phyloP scores from a whole-genome alignment of 2,113 vertebrate genomes.

The Dermatemys mawii region DNA sequence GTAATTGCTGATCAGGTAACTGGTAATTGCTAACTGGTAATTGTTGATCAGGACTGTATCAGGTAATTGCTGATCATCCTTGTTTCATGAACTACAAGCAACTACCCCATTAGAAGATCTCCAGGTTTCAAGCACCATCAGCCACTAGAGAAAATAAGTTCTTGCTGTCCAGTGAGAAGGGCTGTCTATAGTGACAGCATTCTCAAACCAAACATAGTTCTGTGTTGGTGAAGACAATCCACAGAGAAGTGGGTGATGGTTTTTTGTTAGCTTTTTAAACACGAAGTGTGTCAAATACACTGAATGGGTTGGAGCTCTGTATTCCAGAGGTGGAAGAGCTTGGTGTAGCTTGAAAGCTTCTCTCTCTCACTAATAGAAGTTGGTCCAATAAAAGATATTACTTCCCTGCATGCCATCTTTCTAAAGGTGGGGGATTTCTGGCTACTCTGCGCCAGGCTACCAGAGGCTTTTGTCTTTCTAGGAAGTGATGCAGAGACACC shows the following conservation, averaged over 20 bases:
- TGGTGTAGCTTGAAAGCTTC: neutral
- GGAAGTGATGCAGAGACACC: slow-evolving; percentile 56
- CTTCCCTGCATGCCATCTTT: neutral
- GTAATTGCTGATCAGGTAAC: no score
- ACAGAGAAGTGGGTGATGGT: neutral
- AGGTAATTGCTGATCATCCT: neutral
- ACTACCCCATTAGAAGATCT: neutral
- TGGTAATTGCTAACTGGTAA: no score
- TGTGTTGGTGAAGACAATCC: neutral
- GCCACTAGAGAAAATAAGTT: neutral
- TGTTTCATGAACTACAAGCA: neutral
- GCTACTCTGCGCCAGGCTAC: neutral
- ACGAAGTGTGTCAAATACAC: neutral
- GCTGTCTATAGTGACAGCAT: neutral
- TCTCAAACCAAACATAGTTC: neutral
- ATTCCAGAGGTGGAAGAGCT: neutral
- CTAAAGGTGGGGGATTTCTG: neutral
- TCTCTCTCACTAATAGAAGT: neutral
- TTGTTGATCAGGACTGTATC: no score
- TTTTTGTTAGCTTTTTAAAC: neutral
- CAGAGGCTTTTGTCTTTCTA: neutral
- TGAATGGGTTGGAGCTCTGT: neutral
- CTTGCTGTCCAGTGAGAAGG: neutral
- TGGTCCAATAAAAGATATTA: neutral
- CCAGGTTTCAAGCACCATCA: neutral